A percentile compares a stretch with the other conserved stretches of the same genome.
These are phyloP conservation scores for Paradisaea rubra DNA, from an alignment of 2,113 vertebrate species.

Conservation along the genomic window DNA sequence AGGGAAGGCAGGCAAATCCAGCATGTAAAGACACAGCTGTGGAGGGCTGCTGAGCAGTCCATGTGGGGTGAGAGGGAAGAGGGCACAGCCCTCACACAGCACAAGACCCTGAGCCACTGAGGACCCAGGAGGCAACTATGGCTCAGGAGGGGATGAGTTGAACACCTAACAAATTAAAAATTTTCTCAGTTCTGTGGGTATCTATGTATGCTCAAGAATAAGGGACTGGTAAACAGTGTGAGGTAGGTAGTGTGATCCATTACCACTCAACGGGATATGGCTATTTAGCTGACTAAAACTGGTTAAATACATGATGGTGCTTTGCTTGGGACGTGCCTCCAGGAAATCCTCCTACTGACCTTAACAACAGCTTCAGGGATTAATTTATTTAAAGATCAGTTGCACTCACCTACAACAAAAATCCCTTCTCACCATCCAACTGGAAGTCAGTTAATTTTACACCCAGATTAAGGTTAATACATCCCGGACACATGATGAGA, in stretches of 20 bases:
- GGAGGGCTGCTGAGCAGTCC: not conserved
- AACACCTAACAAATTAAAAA: not conserved
- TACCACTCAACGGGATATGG: not conserved
- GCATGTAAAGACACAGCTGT: accelerated
- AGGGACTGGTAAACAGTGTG: not conserved
- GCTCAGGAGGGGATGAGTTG: not conserved
- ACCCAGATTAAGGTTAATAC: not conserved
- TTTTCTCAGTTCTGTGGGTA: not conserved
- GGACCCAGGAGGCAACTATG: accelerated
- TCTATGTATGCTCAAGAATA: not conserved
- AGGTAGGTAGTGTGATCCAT: not conserved
- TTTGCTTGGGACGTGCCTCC: not conserved
- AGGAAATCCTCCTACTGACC: not conserved
- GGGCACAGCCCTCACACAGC: not conserved
- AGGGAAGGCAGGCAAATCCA: not conserved
- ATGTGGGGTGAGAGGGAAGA: not conserved
- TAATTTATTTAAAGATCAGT: not conserved
- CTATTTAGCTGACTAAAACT: not conserved
- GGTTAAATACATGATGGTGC: accelerated
- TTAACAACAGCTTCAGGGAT: not conserved
- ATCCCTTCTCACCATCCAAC: not conserved
- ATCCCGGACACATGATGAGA: not conserved
- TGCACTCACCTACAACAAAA: not conserved
- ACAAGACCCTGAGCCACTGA: accelerated
- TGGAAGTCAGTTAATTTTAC: not conserved